Evolutionary conservation across 2,888 invertebrate species (phyloP).

Genomic region (Choreutis nemorana): DNA sequence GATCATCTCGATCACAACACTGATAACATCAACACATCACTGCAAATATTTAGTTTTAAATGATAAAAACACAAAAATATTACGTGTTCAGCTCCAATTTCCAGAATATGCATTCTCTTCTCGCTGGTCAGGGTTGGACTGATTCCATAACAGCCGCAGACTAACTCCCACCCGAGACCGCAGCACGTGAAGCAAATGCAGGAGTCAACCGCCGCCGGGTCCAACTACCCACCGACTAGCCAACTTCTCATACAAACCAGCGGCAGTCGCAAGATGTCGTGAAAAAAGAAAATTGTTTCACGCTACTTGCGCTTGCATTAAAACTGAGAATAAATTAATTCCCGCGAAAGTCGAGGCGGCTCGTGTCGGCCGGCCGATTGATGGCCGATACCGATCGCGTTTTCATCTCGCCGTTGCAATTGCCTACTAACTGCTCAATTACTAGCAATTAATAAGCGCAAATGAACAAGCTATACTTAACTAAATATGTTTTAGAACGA

Average conservation of each 20-base stretch:
- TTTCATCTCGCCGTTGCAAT: conserved; percentile 44
- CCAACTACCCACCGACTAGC: conserved; percentile 44
- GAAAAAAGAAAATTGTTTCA: conserved; percentile 63
- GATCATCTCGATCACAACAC: too few relatives aligned
- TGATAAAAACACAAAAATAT: conserved; percentile 21
- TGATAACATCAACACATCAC: too few relatives aligned
- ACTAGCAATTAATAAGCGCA: conserved; percentile 25
- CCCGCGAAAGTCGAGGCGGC: conserved; percentile 53
- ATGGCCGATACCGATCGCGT: conserved; percentile 40
- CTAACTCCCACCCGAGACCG: conserved; percentile 4
- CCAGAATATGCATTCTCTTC: conserved; percentile 56
- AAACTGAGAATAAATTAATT: conserved; percentile 47
- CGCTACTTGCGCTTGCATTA: conserved; percentile 57
- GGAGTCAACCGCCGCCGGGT: conserved; percentile 37
- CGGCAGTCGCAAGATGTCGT: conserved; percentile 18
- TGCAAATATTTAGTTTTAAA: conserved; percentile 5
- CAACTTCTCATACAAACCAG: conserved; percentile 11
- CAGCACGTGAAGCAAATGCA: conserved; percentile 9
- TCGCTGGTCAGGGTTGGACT: conserved; percentile 23
- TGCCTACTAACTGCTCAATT: conserved; percentile 34
- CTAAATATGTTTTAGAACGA: too few relatives aligned
- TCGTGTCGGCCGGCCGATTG: conserved; percentile 26
- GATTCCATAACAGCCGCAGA: conserved; percentile 35
- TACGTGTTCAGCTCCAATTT: conserved; percentile 62
- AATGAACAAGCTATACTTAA: conserved; percentile 17